Conservation (phyloP, 2,113 vertebrate species). For the Sturnira hondurensis region DNA sequence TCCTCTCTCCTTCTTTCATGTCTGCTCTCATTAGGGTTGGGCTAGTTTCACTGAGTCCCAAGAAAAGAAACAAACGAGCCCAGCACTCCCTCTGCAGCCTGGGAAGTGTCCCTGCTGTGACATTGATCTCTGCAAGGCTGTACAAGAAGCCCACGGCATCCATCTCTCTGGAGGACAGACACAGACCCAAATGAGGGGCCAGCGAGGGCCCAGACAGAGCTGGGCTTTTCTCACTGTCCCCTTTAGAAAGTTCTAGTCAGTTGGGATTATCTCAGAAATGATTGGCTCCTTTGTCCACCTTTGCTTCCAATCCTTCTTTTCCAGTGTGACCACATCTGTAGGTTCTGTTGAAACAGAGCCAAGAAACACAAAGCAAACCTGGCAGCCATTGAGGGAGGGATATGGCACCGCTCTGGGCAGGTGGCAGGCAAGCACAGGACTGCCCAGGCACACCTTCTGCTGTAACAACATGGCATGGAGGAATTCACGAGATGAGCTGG, state of each 20-base stretch:
- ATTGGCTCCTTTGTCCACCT: not conserved
- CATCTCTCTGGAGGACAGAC: not conserved
- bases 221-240: not conserved
- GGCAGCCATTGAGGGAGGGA: not conserved
- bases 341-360: not conserved
- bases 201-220: not conserved
- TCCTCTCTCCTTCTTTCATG: not conserved
- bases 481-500: not conserved
- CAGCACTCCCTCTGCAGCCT: not conserved
- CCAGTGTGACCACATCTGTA: constrained; percentile 7
- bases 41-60: not conserved
- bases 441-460: not conserved
- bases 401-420: not conserved
- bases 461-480: rapidly evolving
- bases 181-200: not conserved
- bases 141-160: not conserved
- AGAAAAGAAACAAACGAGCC: not conserved
- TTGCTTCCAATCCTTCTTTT: not conserved
- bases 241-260: not conserved
- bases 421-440: not conserved
- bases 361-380: not conserved
- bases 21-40: constrained; percentile 16
- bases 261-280: not conserved
- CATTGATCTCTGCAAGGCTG: not conserved
- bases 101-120: not conserved